Base-by-base conservation (phyloP, 2,888 invertebrate genomes). In the Drosophila pseudotakahashii region DNA sequence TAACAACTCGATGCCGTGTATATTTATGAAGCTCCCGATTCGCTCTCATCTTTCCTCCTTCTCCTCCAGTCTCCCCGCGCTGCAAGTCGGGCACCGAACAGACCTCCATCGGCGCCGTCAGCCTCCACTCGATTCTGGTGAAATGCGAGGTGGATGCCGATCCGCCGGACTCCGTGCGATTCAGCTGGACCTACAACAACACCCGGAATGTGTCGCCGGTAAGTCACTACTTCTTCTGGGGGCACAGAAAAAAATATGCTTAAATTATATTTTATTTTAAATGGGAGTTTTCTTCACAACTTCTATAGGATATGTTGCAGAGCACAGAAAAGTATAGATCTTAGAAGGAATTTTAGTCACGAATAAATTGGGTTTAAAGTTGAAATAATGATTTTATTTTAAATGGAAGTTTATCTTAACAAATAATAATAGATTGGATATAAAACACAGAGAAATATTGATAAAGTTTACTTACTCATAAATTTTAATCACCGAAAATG, bases 131-230 rank as follows among this genome's bases (percentile, higher is more conserved):
- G 55, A 93, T 97, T 54, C 93, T 94, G 58, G 95, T 97, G 9
- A 94, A 95, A 57, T 97, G 98, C 90, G 96, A 97, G 73, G 96
- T 98, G 55, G 95, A 96, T 73, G 96, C 97, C 0, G 95, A 96
- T 48, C 96, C 97, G 0, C 93, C 94, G 16, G 94, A 95, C 58
- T 93, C 94, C 0, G 92, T 96, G 39, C 93, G 95, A 81, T 97
- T 97, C 91, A 96, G 95, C 78, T 97, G 97, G 97, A 97, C 97
- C 11, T 96, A 96, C 90, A 97, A 97, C 90, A 95, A 95, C 32
- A 96, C 96, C 36, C 94, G 94, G 75, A 95, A 95, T 89, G 96
- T 96, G 55, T 93, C 95, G 67, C 96, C 96, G 67, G 95, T 96
- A 89, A 92, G 93, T 89, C 60, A 44, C 6, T 2, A 45, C 5